Percentiles rank a stretch among this genome's conserved stretches.
phyloP scores from a whole-genome alignment of 1,140 invertebrate genomes.

The Neuroterus valhalla region DNA sequence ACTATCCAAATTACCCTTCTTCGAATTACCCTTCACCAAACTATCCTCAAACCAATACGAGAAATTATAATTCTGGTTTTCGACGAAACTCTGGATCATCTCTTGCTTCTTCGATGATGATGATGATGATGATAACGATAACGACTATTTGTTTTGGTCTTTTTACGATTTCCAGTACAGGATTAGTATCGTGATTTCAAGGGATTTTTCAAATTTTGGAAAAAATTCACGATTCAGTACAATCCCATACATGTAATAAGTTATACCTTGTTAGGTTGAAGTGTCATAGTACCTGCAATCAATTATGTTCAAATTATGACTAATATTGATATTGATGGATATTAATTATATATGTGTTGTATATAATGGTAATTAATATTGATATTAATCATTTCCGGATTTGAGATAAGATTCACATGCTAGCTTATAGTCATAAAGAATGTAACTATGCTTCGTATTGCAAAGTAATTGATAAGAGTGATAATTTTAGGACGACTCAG shows the following conservation, averaged over 20 bases:
- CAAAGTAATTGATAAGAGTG: background rate
- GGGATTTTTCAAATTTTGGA: background rate
- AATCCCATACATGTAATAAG: too few relatives aligned
- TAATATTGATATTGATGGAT: too few relatives aligned
- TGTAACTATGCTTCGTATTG: background rate
- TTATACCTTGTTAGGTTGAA: too few relatives aligned
- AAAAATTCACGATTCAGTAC: background rate
- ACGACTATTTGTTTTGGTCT: slow-evolving; percentile 36
- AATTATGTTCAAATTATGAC: too few relatives aligned
- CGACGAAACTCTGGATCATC: slow-evolving; percentile 41
- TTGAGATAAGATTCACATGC: too few relatives aligned
- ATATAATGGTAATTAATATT: too few relatives aligned
- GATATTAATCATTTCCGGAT: too few relatives aligned
- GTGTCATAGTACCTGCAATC: too few relatives aligned
- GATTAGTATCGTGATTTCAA: slow-evolving; percentile 32
- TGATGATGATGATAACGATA: slow-evolving; percentile 35
- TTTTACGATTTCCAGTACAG: slow-evolving; percentile 16
- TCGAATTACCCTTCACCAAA: slow-evolving; percentile 18
- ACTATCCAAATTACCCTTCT: slow-evolving; percentile 43
- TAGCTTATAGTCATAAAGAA: background rate
- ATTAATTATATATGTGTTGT: too few relatives aligned
- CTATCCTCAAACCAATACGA: slow-evolving; percentile 48
- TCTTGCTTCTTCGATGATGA: slow-evolving; percentile 24
- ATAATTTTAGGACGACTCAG: slow-evolving; percentile 1
- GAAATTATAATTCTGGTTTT: slow-evolving; percentile 44